Evolutionary conservation across 2,888 invertebrate genomes (phyloP), one percentile per base, ranked within the genome.

Genomic region (Fabriciana adippe): DNA sequence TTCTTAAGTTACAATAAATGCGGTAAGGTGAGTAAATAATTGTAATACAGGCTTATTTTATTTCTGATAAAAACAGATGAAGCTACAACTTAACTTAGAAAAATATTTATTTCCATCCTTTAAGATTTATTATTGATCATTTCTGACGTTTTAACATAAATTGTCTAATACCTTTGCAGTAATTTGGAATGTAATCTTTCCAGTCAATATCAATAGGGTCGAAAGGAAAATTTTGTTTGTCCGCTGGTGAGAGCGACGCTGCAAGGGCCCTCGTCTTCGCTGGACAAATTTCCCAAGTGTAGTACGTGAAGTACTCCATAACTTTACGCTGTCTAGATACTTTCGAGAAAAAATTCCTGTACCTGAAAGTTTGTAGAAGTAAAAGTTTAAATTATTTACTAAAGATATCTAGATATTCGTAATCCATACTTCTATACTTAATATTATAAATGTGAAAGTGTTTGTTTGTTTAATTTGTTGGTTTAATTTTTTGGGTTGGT

Each of bases 161-260:
- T 48, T 26, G 16, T 26, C 59, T 59, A 6, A 62, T 16, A 15
- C 62, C 62, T 11, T 11, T 13, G 16, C 53, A 54, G 18, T 72
- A 73, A 16, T 35, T 64, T 16, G 66, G 53, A 31, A 73, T 54
- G 16, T 71, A 73, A n/a, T 66, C 67, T 2, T 63, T 48, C 75
- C 73, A 75, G 3, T 55, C 55, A 13, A 75, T 73, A 48, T 60
- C 45, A 8, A 21, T 64, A 11, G 73, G 72, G 15, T 74, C 68
- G 50, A 68, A 71, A 2, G 66, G 55, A 16, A 74, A 74, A 13
- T 26, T 16, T 6, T 60, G 6, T 11, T 60, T 63, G 53, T 74
- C 74, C 11, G 41, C 35, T 0, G 62, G 54, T 3, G 67, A 68
- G 1, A 74, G 57, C 2, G 71, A 66, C 1, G 55, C 56, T 21